Conservation (phyloP, 92 coral and sea anemone genomes). For the Palythoa grandis region DNA sequence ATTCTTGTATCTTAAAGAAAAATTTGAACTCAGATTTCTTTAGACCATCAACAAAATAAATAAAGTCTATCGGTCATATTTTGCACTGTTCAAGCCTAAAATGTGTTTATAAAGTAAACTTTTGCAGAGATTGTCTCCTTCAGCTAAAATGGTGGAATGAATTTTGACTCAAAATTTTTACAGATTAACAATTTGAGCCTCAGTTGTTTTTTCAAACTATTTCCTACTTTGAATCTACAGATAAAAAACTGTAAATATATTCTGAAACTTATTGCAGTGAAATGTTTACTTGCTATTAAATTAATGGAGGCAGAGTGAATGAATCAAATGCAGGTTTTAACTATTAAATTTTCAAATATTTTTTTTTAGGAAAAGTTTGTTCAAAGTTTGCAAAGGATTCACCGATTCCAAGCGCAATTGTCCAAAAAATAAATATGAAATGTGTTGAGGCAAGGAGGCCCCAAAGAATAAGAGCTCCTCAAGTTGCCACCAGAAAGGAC, state of each 20-base stretch:
- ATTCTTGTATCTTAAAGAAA: neutral
- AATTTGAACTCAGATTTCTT: constrained; percentile 4
- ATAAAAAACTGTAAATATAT: constrained; percentile 8
- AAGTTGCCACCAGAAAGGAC: constrained; percentile 2
- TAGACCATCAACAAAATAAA: neutral
- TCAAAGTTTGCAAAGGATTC: constrained; percentile 24
- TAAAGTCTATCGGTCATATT: neutral
- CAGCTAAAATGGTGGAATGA: constrained; percentile 14
- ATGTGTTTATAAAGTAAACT: neutral
- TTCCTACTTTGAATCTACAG: constrained; percentile 19
- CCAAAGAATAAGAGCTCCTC: constrained; percentile 15
- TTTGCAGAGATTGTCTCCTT: constrained; percentile 1
- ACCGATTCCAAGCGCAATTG: neutral
- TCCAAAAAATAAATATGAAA: neutral
- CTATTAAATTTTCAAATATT: neutral
- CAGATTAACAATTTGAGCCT: constrained; percentile 14
- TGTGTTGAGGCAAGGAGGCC: constrained; percentile 29
- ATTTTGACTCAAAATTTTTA: neutral
- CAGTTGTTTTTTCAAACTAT: constrained; percentile 1
- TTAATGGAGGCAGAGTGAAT: constrained; percentile 21
- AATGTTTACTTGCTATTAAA: constrained; percentile 4
- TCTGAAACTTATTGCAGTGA: neutral
- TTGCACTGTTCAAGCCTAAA: constrained; percentile 2
- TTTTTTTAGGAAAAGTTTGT: constrained; percentile 17
- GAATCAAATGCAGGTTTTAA: constrained; percentile 8